These are phyloP conservation scores for Brachynemurus nebulosus DNA, from an alignment of 2,888 invertebrate genomes.

Conservation along the genomic window DNA sequence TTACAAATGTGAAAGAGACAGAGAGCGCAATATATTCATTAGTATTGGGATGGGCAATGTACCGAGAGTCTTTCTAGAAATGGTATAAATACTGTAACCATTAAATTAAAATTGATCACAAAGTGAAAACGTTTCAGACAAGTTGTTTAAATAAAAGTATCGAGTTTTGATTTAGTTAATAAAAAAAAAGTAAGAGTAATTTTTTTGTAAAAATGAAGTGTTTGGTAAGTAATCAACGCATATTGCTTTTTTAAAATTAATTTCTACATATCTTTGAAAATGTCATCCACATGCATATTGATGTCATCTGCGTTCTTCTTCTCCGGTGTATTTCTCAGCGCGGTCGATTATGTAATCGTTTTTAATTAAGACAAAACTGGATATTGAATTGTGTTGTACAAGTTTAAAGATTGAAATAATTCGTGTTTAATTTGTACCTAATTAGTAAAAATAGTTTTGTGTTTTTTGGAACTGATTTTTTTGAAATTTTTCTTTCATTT, in stretches of 20 bases:
- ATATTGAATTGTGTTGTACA: no score
- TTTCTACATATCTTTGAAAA: not conserved
- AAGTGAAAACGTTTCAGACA: constrained; percentile 6
- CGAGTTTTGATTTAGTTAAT: not conserved
- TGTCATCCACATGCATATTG: no score
- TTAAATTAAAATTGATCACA: constrained; percentile 3
- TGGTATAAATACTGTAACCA: constrained; percentile 9
- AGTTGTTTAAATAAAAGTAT: not conserved
- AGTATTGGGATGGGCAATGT: constrained; percentile 8
- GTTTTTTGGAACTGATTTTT: no score
- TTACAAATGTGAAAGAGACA: not conserved
- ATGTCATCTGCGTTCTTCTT: no score
- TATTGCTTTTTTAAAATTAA: not conserved
- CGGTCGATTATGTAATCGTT: no score
- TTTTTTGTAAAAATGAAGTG: constrained; percentile 30
- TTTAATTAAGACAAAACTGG: no score
- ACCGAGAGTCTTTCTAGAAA: constrained; percentile 10
- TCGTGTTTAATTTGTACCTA: no score
- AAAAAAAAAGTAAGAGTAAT: not conserved
- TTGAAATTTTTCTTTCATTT: no score
- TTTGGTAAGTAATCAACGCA: constrained; percentile 30
- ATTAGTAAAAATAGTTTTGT: no score
- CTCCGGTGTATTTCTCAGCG: no score
- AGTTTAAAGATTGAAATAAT: no score
- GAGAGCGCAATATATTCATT: constrained; percentile 1